A percentile compares a stretch with the other conserved stretches of the same genome.
Evolutionary conservation across 1,140 invertebrate genomes (phyloP).

Genomic region (Leptinotarsa lineolata): DNA sequence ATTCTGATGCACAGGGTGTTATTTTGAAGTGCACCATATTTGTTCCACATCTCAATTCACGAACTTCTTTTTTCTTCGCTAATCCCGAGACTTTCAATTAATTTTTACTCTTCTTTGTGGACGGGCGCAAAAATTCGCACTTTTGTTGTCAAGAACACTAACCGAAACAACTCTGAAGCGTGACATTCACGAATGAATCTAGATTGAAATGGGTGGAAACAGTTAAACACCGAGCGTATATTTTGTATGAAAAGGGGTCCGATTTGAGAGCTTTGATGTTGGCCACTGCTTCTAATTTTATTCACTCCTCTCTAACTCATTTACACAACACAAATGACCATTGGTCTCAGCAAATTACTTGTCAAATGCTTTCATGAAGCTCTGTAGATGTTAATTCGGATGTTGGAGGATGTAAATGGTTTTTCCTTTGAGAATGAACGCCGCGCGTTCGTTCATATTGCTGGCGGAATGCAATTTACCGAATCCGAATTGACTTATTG

Average conservation of each 20-base stretch:
- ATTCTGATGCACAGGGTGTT: too few species aligned
- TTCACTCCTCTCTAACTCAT: constrained; percentile 55
- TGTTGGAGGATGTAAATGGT: constrained; percentile 37
- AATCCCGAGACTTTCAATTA: too few species aligned
- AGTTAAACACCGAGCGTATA: constrained; percentile 13
- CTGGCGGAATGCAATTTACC: not conserved
- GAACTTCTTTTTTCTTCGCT: too few species aligned
- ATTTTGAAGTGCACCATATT: too few species aligned
- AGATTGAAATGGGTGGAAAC: constrained; percentile 23
- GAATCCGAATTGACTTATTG: too few species aligned
- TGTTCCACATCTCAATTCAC: too few species aligned
- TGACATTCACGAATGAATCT: not conserved
- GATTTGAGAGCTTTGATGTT: constrained; percentile 49
- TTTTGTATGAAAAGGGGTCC: constrained; percentile 31
- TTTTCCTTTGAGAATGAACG: constrained; percentile 7
- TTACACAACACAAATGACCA: constrained; percentile 56
- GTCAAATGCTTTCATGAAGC: constrained; percentile 55
- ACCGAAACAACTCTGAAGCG: not conserved
- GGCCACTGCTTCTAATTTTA: constrained; percentile 55
- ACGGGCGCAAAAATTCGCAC: not conserved
- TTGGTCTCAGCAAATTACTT: constrained; percentile 56
- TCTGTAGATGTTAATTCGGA: constrained; percentile 50
- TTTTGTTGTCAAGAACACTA: constrained; percentile 4
- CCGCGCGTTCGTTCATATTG: constrained; percentile 8
- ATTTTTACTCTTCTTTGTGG: too few species aligned